These are phyloP conservation scores for Mastomys natalensis DNA, from an alignment of 2,113 vertebrate genomes.

Conservation along the genomic window DNA sequence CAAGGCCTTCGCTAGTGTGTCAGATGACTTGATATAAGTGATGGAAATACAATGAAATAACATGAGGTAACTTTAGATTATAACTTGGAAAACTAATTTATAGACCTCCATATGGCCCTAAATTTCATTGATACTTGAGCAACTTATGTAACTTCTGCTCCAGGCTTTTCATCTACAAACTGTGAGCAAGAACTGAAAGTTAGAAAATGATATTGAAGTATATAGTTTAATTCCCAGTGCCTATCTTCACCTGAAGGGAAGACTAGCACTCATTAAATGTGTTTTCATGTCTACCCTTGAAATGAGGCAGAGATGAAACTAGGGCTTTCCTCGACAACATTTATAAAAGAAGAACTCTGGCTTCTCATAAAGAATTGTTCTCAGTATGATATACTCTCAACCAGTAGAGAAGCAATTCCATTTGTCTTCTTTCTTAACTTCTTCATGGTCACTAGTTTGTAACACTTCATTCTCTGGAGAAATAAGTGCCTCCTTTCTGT, in stretches of 20 bases:
- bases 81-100: not conserved
- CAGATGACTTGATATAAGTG: not conserved
- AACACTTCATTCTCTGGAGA: conserved; percentile 71
- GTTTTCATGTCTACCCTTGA: conserved; percentile 34
- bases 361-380: conserved; percentile 58
- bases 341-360: conserved; percentile 68
- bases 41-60: not conserved
- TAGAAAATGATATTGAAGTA: conserved; percentile 47
- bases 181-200: not conserved
- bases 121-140: conserved; percentile 26
- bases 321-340: conserved; percentile 43
- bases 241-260: conserved; percentile 4
- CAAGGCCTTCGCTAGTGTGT: not conserved
- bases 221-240: not conserved
- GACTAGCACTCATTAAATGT: conserved; percentile 25
- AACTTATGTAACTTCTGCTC: conserved; percentile 12
- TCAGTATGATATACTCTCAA: conserved; percentile 51
- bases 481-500: conserved; percentile 61
- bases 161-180: conserved; percentile 4
- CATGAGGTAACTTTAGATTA: not conserved
- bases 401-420: conserved; percentile 54
- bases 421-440: conserved; percentile 76
- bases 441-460: conserved; percentile 67
- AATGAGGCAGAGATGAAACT: conserved; percentile 65
- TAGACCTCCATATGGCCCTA: not conserved